Percentiles rank a stretch among this genome's conserved stretches.
Conservation (phyloP, 2,888 invertebrate genomes). For the Cecidostiba fungosa region DNA sequence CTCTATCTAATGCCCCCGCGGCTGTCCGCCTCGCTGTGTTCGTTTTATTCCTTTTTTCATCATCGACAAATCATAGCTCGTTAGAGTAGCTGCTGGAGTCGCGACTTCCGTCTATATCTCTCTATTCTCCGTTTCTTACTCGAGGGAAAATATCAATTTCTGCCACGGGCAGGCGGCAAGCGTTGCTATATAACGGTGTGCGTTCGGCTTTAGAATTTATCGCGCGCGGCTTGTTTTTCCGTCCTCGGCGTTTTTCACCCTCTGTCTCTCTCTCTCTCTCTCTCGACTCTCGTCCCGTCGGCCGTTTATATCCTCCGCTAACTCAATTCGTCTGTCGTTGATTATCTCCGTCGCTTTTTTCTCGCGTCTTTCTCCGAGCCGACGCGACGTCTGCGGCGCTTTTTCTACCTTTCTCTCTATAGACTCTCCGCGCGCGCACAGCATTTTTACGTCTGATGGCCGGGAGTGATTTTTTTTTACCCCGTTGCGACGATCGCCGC, state of each 20-base stretch:
- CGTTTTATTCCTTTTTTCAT: constrained; percentile 10
- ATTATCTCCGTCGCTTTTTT: constrained; percentile 39
- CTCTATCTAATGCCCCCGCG: constrained; percentile 10
- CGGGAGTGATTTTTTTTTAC: not conserved
- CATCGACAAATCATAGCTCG: constrained; percentile 75
- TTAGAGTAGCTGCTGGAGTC: constrained; percentile 66
- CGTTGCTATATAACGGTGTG: constrained; percentile 61
- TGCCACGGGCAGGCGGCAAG: constrained; percentile 54
- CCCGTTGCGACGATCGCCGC: not conserved
- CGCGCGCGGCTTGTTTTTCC: constrained; percentile 58
- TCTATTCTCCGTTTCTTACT: constrained; percentile 51
- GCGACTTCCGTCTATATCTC: not conserved
- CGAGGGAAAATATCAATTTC: constrained; percentile 72
- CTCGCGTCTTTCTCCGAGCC: not conserved
- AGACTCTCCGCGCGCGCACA: not conserved
- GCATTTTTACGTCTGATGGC: constrained; percentile 13
- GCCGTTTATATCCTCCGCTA: constrained; percentile 49
- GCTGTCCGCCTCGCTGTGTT: not conserved
- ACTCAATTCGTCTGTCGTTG: constrained; percentile 61
- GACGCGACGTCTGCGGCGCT: constrained; percentile 1
- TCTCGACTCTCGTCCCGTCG: constrained; percentile 26
- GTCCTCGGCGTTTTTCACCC: constrained; percentile 41
- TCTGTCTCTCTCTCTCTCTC: constrained; percentile 42
- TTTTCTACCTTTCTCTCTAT: constrained; percentile 8
- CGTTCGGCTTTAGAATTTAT: constrained; percentile 41